phyloP scores from a whole-genome alignment of 2,888 invertebrate genomes.

The Glyphotaelius pellucidus region DNA sequence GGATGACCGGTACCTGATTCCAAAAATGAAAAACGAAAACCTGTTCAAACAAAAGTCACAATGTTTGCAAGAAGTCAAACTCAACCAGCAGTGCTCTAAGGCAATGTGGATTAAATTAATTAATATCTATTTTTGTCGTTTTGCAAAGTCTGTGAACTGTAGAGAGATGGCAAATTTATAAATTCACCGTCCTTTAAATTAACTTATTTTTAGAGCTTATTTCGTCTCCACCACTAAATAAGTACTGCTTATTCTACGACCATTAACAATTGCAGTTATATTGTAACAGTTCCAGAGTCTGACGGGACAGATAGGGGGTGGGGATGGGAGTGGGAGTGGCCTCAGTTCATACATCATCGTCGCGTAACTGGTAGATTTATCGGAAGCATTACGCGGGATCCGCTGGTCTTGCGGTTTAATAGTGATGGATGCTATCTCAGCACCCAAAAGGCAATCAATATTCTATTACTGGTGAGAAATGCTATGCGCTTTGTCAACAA shows the following conservation, averaged over 20 bases:
- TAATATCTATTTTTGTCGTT: neutral
- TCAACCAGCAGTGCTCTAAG: too few relatives aligned
- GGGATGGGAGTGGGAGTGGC: neutral
- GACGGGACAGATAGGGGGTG: neutral
- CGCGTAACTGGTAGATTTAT: conserved; percentile 5
- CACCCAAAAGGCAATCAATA: neutral
- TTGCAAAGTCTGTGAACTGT: neutral
- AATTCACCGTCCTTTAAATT: neutral
- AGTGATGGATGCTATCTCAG: conserved; percentile 9
- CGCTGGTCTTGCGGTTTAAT: conserved; percentile 2
- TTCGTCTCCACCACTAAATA: neutral
- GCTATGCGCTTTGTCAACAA: neutral
- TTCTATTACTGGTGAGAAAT: neutral
- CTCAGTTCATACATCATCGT: conserved; percentile 2
- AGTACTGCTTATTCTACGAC: neutral
- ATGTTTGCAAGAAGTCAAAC: too few relatives aligned
- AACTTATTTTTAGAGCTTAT: too few relatives aligned
- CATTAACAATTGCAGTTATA: neutral
- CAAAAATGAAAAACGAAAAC: too few relatives aligned
- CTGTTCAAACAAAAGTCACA: too few relatives aligned
- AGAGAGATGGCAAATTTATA: neutral
- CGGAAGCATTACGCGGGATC: neutral
- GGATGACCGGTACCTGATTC: too few relatives aligned
- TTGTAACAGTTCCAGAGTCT: neutral
- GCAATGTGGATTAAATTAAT: too few relatives aligned